phyloP scores from a whole-genome alignment of 2,113 vertebrate species.

The Castor canadensis region DNA sequence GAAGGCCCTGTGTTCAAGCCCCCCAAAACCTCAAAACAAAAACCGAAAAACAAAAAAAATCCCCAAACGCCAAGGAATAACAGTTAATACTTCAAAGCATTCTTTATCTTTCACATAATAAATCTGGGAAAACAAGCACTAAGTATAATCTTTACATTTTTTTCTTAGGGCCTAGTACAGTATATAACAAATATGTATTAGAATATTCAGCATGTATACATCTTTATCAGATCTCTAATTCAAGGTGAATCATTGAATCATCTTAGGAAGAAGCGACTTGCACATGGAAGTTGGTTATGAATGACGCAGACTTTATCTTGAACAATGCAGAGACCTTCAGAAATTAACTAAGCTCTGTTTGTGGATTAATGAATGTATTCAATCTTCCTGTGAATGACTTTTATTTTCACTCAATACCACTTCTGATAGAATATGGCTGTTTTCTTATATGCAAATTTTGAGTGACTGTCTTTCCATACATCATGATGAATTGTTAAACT shows the following conservation, averaged over 20 bases:
- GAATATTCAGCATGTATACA: conserved; percentile 14
- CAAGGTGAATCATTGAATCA: not conserved
- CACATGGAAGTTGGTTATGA: conserved; percentile 10
- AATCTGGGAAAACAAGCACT: conserved; percentile 19
- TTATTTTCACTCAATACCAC: not conserved
- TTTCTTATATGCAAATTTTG: conserved; percentile 41
- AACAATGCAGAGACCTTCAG: not conserved
- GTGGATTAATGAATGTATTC: conserved; percentile 16
- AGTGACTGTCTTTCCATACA: conserved; percentile 18
- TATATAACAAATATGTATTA: not conserved
- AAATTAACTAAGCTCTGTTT: not conserved
- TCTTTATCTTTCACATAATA: conserved; percentile 6
- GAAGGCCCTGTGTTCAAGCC: no score
- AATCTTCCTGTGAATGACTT: conserved; percentile 22
- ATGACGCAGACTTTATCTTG: not conserved
- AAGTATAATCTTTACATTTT: not conserved
- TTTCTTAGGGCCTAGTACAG: not conserved
- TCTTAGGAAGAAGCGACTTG: conserved; percentile 29
- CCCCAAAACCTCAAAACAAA: no score
- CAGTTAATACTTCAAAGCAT: not conserved
- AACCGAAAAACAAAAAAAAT: not conserved
- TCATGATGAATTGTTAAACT: conserved; percentile 25
- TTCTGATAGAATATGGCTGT: conserved; percentile 9
- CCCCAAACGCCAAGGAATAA: not conserved
- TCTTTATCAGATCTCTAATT: not conserved